Percentiles rank a stretch among this genome's conserved stretches.
Conservation (phyloP, 2,113 vertebrate genomes). For the Maccullochella peelii region DNA sequence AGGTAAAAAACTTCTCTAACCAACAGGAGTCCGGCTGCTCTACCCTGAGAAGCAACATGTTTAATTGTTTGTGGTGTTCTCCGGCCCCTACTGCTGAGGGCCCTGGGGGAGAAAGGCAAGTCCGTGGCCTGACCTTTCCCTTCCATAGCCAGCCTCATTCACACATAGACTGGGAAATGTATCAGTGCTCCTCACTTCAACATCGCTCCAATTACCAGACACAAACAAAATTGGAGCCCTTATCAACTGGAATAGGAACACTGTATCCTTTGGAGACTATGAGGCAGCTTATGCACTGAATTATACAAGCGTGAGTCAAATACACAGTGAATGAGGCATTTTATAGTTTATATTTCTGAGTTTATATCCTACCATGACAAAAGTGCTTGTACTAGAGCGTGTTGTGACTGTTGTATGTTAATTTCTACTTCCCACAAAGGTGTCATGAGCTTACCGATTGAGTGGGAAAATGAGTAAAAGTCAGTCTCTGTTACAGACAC, state of each 20-base stretch:
- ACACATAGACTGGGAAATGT: conserved; percentile 83
- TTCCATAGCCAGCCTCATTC: conserved; percentile 80
- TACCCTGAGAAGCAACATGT: conserved; percentile 80
- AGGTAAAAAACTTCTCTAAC: conserved; percentile 79
- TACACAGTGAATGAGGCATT: conserved; percentile 11
- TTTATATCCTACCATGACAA: background rate
- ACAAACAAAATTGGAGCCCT: conserved; percentile 77
- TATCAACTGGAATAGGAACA: conserved; percentile 69
- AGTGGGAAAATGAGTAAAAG: conserved; percentile 46
- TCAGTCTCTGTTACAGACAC: conserved; percentile 47
- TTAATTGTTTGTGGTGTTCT: conserved; percentile 88
- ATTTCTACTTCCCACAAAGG: conserved; percentile 35
- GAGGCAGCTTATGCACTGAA: conserved; percentile 38
- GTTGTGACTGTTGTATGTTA: conserved; percentile 31
- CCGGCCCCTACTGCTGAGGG: conserved; percentile 77
- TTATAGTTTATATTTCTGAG: conserved; percentile 23
- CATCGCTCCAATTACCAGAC: conserved; percentile 86
- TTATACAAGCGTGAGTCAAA: conserved; percentile 42
- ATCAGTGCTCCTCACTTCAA: conserved; percentile 81
- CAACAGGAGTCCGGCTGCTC: conserved; percentile 73
- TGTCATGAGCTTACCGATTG: conserved; percentile 28
- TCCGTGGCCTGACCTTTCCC: conserved; percentile 84
- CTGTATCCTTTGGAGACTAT: conserved; percentile 57
- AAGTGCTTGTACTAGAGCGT: background rate
- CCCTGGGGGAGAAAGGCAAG: conserved; percentile 82